Base-by-base conservation (phyloP, 2,797 vertebrate genomes). In the Pseudochromis fuscus region DNA sequence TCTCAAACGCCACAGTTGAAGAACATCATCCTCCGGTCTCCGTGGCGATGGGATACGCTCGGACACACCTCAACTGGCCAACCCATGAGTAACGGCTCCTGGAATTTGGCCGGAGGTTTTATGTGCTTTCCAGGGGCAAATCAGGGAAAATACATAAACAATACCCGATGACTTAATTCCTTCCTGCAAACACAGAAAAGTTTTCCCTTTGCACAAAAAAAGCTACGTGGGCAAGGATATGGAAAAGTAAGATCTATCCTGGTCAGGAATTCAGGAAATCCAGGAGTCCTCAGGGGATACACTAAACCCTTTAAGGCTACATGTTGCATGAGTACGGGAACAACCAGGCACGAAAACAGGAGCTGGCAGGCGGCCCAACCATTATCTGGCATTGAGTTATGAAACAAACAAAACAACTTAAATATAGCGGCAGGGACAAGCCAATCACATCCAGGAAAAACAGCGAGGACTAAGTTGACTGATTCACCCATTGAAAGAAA, bases 91-190 rank as follows among this genome's bases (percentile, higher is more conserved):
- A 83, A 77, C 25, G 5, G 28, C 37, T 66, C 40, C 60, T 68
- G 82, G 83, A 89, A 87, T 84, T 61, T 68, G 44, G 42, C 67
- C 62, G 24, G 58, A 65, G 56, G 53, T 27, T 72, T 51, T 24
- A 65, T 55, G 55, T 60, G 48, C 12, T 83, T 80, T 86, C 75
- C 74, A 50, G 67, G 21, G 28, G 7, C 0, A 4, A 61, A 76
- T 27, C 35, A 76, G 55, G 60, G 51, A 61, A 79, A 75, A 80
- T 40, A n/a, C 21, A 49, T 66, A 87, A 85, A 89, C 90, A 90
- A 87, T 79, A 67, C 35, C 42, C 6, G 4, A 38, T 67, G 67
- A 77, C 25, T 79, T 58, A 38, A 88, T 81, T 30, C 44, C 50
- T 86, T 89, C 88, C 88, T 84, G 28, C 44, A 72, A 3, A 67